phyloP scores from a whole-genome alignment of 1,140 invertebrate genomes.

The Drosophila rhopaloa region DNA sequence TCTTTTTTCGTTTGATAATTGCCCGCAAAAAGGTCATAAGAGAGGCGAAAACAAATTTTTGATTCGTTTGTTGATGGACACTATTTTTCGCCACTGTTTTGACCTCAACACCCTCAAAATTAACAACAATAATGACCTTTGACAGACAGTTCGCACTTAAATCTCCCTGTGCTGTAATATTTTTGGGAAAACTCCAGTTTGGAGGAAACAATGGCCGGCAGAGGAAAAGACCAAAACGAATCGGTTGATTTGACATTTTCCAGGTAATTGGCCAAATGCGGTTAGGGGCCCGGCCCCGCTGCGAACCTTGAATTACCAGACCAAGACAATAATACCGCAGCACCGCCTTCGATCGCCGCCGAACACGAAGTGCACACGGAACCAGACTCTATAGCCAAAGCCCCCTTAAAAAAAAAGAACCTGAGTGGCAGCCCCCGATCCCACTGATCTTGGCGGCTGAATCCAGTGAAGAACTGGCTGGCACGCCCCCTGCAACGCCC shows the following conservation, averaged over 20 bases:
- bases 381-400: constrained; percentile 38
- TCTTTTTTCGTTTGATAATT: constrained; percentile 67
- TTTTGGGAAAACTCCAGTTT: constrained; percentile 57
- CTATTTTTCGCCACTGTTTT: constrained; percentile 46
- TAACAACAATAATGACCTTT: constrained; percentile 61
- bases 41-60: constrained; percentile 38
- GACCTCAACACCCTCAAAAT: constrained; percentile 69
- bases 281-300: constrained; percentile 61
- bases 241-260: constrained; percentile 72
- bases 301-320: constrained; percentile 64
- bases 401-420: constrained; percentile 4
- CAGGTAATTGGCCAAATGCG: constrained; percentile 58
- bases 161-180: constrained; percentile 51
- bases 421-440: neutral
- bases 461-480: constrained; percentile 61
- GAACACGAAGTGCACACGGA: constrained; percentile 52
- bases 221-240: constrained; percentile 32
- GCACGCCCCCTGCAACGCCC: constrained; percentile 52
- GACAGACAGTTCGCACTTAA: constrained; percentile 58
- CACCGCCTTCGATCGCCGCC: constrained; percentile 37
- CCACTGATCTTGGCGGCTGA: constrained; percentile 22
- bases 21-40: constrained; percentile 70
- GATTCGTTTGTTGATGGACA: constrained; percentile 45
- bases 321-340: constrained; percentile 59
- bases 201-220: constrained; percentile 14